Conservation (phyloP, 2,113 vertebrate species). For the Crotalus viridis region DNA sequence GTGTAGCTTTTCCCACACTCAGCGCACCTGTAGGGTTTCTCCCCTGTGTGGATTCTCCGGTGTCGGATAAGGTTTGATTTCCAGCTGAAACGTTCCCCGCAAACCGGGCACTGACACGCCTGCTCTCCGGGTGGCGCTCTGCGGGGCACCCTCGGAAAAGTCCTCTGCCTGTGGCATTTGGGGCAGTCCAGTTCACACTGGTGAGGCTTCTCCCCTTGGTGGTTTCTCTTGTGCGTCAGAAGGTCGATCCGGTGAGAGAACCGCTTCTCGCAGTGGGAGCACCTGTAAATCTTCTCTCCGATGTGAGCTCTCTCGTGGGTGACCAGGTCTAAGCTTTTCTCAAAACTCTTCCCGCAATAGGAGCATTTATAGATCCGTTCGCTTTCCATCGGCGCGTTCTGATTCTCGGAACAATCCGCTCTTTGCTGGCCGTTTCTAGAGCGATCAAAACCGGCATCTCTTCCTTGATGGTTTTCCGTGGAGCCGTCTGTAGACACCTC, state of each 20-base stretch:
- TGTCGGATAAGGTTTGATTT: constrained; percentile 7
- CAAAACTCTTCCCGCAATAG: constrained; percentile 11
- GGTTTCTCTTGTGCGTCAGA: neutral
- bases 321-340: neutral
- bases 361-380: neutral
- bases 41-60: constrained; percentile 2
- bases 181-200: constrained; percentile 29
- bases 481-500: neutral
- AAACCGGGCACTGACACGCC: constrained; percentile 20
- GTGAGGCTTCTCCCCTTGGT: constrained; percentile 26
- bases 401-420: neutral
- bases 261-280: neutral
- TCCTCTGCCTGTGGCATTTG: constrained; percentile 21
- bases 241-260: constrained; percentile 1
- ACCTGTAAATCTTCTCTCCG: neutral
- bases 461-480: neutral
- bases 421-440: neutral
- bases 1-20: constrained; percentile 76
- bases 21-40: constrained; percentile 72
- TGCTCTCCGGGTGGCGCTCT: constrained; percentile 19
- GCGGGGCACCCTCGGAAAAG: neutral
- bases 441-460: neutral
- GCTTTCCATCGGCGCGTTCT: neutral
- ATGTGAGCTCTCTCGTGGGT: constrained; percentile 19
- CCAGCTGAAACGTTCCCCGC: constrained; percentile 41